Percentiles rank a stretch among this genome's conserved stretches.
Conservation (phyloP, 2,888 invertebrate genomes). For the Epicampocera succincta region DNA sequence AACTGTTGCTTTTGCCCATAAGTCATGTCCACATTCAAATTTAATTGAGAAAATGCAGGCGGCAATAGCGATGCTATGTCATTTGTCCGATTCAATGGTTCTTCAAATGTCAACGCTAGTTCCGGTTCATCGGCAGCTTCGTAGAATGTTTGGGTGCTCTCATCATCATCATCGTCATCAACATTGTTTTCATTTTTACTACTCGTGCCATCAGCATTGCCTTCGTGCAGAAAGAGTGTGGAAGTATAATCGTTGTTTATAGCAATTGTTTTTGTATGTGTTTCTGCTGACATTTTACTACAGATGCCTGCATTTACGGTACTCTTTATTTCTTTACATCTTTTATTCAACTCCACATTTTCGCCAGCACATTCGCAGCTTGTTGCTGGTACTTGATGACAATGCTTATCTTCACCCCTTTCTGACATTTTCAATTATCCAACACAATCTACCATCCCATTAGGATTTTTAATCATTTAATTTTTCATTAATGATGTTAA, state of each 20-base stretch:
- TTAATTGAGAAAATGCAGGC: background rate
- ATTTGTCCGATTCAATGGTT: slow-evolving; percentile 73
- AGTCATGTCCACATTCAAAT: slow-evolving; percentile 25
- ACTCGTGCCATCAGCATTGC: background rate
- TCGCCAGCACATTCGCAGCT: slow-evolving; percentile 48
- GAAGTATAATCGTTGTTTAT: slow-evolving; percentile 37
- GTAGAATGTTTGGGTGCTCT: slow-evolving; percentile 74
- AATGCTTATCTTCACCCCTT: slow-evolving; percentile 21
- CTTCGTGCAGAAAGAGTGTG: background rate
- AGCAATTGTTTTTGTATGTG: slow-evolving; percentile 23
- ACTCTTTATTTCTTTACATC: slow-evolving; percentile 11
- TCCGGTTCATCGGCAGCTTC: slow-evolving; percentile 77
- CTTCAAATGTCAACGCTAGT: slow-evolving; percentile 74
- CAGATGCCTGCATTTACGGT: slow-evolving; percentile 30
- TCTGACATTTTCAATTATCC: slow-evolving; percentile 22
- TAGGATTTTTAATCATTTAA: too few relatives aligned
- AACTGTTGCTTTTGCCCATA: slow-evolving; percentile 27
- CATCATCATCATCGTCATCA: slow-evolving; percentile 73
- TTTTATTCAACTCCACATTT: slow-evolving; percentile 54
- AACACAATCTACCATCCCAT: background rate
- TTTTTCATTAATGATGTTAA: too few relatives aligned
- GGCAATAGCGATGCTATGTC: slow-evolving; percentile 72
- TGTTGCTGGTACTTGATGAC: slow-evolving; percentile 44
- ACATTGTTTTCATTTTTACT: slow-evolving; percentile 24
- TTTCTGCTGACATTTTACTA: background rate